These are phyloP conservation scores for Myotis planiceps DNA, from an alignment of 2,797 vertebrate genomes.

Conservation along the genomic window DNA sequence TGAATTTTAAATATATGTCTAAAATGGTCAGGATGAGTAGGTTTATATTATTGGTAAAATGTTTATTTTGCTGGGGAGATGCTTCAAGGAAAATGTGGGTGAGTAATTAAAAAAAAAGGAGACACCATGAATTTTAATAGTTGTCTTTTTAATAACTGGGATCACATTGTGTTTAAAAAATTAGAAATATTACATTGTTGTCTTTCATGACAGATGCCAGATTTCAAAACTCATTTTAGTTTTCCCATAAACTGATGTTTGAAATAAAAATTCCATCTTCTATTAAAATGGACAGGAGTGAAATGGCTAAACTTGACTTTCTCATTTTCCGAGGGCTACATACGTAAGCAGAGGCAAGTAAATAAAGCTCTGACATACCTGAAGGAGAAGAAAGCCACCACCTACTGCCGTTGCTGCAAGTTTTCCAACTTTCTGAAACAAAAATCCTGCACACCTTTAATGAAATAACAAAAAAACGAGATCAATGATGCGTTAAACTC, in stretches of 20 bases:
- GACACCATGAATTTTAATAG: background rate
- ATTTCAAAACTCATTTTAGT: slow-evolving; percentile 43
- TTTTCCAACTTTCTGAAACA: slow-evolving; percentile 99
- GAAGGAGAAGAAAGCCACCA: slow-evolving; percentile 97
- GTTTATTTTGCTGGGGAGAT: slow-evolving; percentile 34
- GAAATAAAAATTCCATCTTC: slow-evolving; percentile 47
- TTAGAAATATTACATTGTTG: background rate
- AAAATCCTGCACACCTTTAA: slow-evolving; percentile 97
- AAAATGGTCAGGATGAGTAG: slow-evolving; percentile 20
- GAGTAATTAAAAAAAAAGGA: slow-evolving; percentile 15
- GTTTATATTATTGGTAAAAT: slow-evolving; percentile 18
- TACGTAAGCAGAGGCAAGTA: slow-evolving; percentile 9
- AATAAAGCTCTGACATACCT: slow-evolving; percentile 89
- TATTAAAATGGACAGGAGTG: slow-evolving; percentile 27
- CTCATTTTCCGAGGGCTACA: background rate
- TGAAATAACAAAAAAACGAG: slow-evolving; percentile 63
- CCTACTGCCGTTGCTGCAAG: slow-evolving; percentile 97
- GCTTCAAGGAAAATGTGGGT: background rate
- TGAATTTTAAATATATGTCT: slow-evolving; percentile 40
- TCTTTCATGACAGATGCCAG: background rate
- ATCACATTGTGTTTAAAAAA: background rate
- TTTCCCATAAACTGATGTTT: slow-evolving; percentile 2
- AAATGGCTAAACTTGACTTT: slow-evolving; percentile 34
- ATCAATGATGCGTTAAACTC: background rate
- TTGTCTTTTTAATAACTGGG: slow-evolving; percentile 44